A percentile compares a stretch with the other conserved stretches of the same genome.
These are phyloP conservation scores for Peribatodes rhomboidaria DNA, from an alignment of 2,888 invertebrate species.

Conservation along the genomic window DNA sequence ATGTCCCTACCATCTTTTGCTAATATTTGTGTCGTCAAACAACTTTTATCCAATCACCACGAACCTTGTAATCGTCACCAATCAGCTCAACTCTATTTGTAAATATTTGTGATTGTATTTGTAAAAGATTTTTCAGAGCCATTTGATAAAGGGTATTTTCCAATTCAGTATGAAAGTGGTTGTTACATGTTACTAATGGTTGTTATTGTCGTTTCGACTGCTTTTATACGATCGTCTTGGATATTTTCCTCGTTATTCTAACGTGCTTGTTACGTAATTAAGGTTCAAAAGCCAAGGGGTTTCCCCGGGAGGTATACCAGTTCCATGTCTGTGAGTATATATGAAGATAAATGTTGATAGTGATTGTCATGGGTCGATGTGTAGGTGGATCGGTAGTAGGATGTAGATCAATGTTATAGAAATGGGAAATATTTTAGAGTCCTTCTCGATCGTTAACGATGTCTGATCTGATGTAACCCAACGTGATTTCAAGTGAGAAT, in stretches of 20 bases:
- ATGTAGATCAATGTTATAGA: slow-evolving; percentile 18
- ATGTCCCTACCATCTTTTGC: background rate
- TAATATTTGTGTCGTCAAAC: background rate
- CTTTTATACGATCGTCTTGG: slow-evolving; percentile 65
- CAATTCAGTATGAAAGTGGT: slow-evolving; percentile 62
- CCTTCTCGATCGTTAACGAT: slow-evolving; percentile 47
- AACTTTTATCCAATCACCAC: background rate
- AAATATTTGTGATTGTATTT: slow-evolving; percentile 15
- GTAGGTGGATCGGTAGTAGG: background rate
- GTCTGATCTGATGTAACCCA: slow-evolving; percentile 69
- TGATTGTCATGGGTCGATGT: slow-evolving; percentile 2
- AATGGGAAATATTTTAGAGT: slow-evolving; percentile 19
- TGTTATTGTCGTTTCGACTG: slow-evolving; percentile 70
- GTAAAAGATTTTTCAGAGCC: slow-evolving; percentile 35
- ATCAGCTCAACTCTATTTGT: slow-evolving; percentile 27
- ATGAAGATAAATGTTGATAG: slow-evolving; percentile 13
- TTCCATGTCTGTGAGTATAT: slow-evolving; percentile 45
- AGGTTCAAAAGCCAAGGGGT: slow-evolving; percentile 48
- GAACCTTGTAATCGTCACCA: background rate
- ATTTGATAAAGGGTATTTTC: slow-evolving; percentile 44
- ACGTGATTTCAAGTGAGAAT: slow-evolving; percentile 84
- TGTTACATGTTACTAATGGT: slow-evolving; percentile 68
- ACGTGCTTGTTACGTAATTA: slow-evolving; percentile 60
- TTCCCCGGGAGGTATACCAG: slow-evolving; percentile 48
- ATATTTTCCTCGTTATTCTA: slow-evolving; percentile 63